Evolutionary conservation across 2,797 vertebrate genomes (phyloP), one percentile per base, ranked within the genome.

Genomic region (Myioborus melanocephalus): DNA sequence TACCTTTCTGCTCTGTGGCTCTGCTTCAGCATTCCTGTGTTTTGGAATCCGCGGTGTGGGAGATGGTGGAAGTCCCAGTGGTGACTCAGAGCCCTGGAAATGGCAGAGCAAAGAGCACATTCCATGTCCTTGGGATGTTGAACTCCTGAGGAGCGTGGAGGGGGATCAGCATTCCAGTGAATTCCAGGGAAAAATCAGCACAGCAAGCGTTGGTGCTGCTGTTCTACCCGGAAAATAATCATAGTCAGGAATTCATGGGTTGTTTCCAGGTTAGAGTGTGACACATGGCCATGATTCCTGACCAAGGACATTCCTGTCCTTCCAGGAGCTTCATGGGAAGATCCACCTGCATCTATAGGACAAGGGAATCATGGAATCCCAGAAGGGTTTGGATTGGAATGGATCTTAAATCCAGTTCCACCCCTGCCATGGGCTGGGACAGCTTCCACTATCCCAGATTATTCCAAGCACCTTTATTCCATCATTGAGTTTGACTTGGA

Each of bases 111-210:
- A 75, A 47, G 57, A 27, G 24, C 28, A 9, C 10, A 27, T n/a
- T 78, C 27, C 15, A 0, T 5, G 8, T 28, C 47, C 44, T 15
- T 14, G 3, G 5, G 8, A 14, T 11, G 3, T 0, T 4, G 50
- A 35, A 19, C 7, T 64, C 23, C 5, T 4, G 24, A 26, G 37
- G 47, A 2, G 1, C 4, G 27, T 18, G 77, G 64, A 39, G 20
- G 8, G 10, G 15, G 6, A 80, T 26, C 73, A 50, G 69, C 56
- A 26, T 52, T 77, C 50, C 59, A 32, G 44, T 37, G 30, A 27
- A 44, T 59, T 52, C 53, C 39, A 8, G 27, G 52, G 65, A 4
- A 61, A 43, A 23, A 21, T 1, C 52, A 24, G 50, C 9, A 3
- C 7, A 4, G 3, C 0, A 1, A 32, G n/a, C 2, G 2, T 44